phyloP scores from a whole-genome alignment of 2,113 vertebrate genomes.

The Morone saxatilis region DNA sequence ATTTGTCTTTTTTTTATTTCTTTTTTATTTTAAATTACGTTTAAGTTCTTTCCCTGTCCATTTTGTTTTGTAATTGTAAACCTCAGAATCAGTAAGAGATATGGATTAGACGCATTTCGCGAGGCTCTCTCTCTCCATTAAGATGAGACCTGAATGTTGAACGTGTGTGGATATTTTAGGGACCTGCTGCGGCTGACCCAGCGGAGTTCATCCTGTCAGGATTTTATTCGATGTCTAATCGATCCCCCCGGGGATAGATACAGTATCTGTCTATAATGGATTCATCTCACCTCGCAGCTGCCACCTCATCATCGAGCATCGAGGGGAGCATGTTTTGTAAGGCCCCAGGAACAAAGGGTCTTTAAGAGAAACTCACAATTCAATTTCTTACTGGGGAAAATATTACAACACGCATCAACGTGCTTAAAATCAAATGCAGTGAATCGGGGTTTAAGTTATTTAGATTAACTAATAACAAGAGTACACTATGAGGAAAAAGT shows the following conservation, averaged over 20 bases:
- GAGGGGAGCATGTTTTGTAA: not conserved
- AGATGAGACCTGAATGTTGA: conserved; percentile 2
- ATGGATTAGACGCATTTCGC: not conserved
- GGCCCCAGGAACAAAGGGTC: conserved; percentile 3
- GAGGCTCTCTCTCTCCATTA: not conserved
- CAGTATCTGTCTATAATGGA: not conserved
- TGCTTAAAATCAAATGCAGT: not conserved
- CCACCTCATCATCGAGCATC: not conserved
- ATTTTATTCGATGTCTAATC: conserved; percentile 7
- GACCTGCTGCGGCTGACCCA: not conserved
- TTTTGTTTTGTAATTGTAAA: not conserved
- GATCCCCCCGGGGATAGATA: not conserved
- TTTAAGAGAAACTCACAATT: not conserved
- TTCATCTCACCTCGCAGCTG: not conserved
- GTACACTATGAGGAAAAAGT: not conserved
- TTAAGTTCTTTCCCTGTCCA: not conserved
- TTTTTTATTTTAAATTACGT: too few relatives aligned
- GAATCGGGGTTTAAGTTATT: not conserved
- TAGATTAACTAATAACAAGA: not conserved
- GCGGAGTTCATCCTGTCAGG: not conserved
- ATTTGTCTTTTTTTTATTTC: not conserved
- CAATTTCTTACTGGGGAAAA: not conserved
- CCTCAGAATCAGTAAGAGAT: not conserved
- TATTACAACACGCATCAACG: not conserved
- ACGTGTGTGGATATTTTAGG: not conserved